Percentiles rank a stretch among this genome's conserved stretches.
Evolutionary conservation across 1,140 invertebrate species (phyloP).

Genomic region (Brachionus asplanchnoidis): DNA sequence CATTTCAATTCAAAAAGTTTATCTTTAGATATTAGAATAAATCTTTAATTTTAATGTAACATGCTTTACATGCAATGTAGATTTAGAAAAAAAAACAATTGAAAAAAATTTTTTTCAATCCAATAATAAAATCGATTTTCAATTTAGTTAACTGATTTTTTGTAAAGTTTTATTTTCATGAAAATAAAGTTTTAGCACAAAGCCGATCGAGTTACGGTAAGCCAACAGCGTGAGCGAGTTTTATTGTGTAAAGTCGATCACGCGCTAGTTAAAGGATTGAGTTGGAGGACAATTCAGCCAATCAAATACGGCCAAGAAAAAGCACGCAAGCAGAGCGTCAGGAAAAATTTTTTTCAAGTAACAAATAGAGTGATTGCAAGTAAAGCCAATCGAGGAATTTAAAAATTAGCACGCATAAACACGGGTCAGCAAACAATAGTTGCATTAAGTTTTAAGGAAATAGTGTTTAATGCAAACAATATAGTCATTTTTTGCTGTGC

Average conservation of each 20-base stretch:
- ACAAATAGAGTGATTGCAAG: background rate
- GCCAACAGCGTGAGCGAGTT: background rate
- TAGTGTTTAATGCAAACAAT: background rate
- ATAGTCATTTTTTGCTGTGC: background rate
- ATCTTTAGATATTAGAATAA: too few species aligned
- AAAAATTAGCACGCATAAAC: background rate
- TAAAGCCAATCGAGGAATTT: background rate
- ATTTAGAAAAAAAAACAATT: too few species aligned
- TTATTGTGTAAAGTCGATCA: background rate
- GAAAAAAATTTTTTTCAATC: too few species aligned
- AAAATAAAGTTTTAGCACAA: too few species aligned
- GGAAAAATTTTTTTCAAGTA: background rate
- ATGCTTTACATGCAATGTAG: too few species aligned
- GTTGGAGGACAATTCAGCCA: background rate
- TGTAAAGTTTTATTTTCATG: too few species aligned
- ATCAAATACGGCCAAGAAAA: background rate
- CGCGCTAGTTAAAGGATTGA: background rate
- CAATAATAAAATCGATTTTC: too few species aligned
- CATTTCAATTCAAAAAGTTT: too few species aligned
- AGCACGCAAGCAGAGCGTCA: background rate
- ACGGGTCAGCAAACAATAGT: background rate
- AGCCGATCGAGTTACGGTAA: background rate
- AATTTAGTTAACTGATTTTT: too few species aligned
- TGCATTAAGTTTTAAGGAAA: background rate
- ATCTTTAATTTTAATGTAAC: too few species aligned